Evolutionary conservation across 1,140 invertebrate species (phyloP).

Genomic region (Calliopsis andreniformis): DNA sequence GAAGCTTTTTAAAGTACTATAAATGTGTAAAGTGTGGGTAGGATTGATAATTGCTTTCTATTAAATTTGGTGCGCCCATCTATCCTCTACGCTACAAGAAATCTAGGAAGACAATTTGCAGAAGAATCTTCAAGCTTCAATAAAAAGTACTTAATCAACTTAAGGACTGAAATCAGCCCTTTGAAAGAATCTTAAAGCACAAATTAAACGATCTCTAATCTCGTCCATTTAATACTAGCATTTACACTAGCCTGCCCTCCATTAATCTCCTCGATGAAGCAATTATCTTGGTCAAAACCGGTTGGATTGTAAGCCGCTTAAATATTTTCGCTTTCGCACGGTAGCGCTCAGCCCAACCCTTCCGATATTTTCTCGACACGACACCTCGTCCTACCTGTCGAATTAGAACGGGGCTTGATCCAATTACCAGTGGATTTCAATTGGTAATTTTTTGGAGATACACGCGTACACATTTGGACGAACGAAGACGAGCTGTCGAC

Average conservation of each 20-base stretch:
- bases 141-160: no score
- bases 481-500: slow-evolving; percentile 7
- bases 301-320: slow-evolving; percentile 32
- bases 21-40: no score
- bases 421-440: not conserved
- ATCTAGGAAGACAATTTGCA: no score
- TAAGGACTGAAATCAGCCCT: no score
- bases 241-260: not conserved
- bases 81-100: no score
- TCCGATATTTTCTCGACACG: slow-evolving; percentile 9
- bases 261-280: slow-evolving; percentile 38
- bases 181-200: no score
- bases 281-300: slow-evolving; percentile 22
- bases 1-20: no score
- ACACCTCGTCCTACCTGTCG: not conserved
- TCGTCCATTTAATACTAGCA: slow-evolving; percentile 20
- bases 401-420: not conserved
- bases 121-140: no score
- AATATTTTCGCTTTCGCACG: slow-evolving; percentile 11
- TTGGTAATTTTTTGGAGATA: not conserved
- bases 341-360: not conserved
- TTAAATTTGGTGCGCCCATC: no score
- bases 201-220: slow-evolving; percentile 6
- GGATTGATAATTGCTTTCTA: no score
- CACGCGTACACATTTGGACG: no score